Conservation (phyloP, 2,113 vertebrate genomes). For the Amphiprion percula region DNA sequence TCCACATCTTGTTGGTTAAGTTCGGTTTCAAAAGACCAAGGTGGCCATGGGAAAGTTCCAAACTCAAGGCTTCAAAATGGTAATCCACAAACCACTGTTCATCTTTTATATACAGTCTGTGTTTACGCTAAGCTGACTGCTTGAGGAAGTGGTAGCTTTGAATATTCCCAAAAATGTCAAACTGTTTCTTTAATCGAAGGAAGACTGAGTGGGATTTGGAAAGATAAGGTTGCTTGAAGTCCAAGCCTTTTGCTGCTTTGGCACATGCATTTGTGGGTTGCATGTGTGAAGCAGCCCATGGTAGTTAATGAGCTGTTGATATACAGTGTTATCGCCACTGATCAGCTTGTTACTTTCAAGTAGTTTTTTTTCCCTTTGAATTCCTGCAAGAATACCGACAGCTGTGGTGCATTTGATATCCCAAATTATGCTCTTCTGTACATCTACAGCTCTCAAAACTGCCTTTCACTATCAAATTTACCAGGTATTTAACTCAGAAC, state of each 20-base stretch:
- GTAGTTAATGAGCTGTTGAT: constrained; percentile 52
- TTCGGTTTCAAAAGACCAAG: too few species aligned
- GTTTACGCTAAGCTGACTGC: too few species aligned
- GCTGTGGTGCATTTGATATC: constrained; percentile 8
- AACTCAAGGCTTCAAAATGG: too few species aligned
- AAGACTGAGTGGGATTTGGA: background rate
- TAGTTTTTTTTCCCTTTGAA: background rate
- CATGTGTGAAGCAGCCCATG: constrained; percentile 48
- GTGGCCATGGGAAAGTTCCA: too few species aligned
- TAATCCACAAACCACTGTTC: too few species aligned
- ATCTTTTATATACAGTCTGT: too few species aligned
- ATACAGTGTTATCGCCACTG: constrained; percentile 33
- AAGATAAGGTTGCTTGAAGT: constrained; percentile 4
- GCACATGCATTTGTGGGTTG: constrained; percentile 38
- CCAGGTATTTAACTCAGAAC: constrained; percentile 59
- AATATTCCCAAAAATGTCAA: background rate
- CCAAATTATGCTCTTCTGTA: constrained; percentile 31
- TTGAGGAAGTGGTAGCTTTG: background rate
- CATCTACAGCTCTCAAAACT: constrained; percentile 56
- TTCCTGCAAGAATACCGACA: constrained; percentile 9
- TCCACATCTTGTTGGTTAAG: too few species aligned
- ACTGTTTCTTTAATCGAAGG: constrained; percentile 5
- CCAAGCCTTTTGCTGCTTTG: constrained; percentile 67
- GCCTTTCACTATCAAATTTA: constrained; percentile 31
- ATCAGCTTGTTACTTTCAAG: background rate